A percentile compares a stretch with the other conserved stretches of the same genome.
phyloP scores from a whole-genome alignment of 2,888 invertebrate species.

The Rhogogaster chlorosoma region DNA sequence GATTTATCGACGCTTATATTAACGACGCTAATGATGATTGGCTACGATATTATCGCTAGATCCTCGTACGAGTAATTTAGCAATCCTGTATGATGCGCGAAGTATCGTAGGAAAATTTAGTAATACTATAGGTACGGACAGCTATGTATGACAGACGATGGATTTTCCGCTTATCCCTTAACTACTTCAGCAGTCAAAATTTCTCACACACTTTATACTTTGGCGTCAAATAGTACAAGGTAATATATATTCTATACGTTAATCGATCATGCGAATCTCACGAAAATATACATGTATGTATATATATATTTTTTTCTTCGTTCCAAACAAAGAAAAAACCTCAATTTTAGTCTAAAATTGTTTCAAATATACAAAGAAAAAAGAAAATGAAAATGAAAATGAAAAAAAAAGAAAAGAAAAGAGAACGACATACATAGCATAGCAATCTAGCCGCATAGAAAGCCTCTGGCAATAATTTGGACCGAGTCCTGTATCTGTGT shows the following conservation, averaged over 20 bases:
- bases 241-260: no score
- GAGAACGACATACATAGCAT: not conserved
- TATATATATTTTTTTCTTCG: no score
- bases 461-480: not conserved
- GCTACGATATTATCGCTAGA: slow-evolving; percentile 24
- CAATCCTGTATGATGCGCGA: not conserved
- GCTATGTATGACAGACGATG: not conserved
- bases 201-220: no score
- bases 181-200: not conserved
- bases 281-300: no score
- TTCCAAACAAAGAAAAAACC: no score
- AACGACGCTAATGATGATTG: slow-evolving; percentile 34
- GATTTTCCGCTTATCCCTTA: not conserved
- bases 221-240: no score
- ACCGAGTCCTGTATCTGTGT: not conserved
- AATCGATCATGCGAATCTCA: no score
- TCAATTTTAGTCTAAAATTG: not conserved
- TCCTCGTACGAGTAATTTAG: slow-evolving; percentile 28
- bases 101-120: not conserved
- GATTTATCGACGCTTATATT: slow-evolving; percentile 22
- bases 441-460: not conserved
- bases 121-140: not conserved
- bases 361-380: not conserved
- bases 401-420: not conserved
- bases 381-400: no score